Percentiles rank a stretch among this genome's conserved stretches.
phyloP scores from a whole-genome alignment of 2,888 invertebrate species.

The Hyppa rectilinea region DNA sequence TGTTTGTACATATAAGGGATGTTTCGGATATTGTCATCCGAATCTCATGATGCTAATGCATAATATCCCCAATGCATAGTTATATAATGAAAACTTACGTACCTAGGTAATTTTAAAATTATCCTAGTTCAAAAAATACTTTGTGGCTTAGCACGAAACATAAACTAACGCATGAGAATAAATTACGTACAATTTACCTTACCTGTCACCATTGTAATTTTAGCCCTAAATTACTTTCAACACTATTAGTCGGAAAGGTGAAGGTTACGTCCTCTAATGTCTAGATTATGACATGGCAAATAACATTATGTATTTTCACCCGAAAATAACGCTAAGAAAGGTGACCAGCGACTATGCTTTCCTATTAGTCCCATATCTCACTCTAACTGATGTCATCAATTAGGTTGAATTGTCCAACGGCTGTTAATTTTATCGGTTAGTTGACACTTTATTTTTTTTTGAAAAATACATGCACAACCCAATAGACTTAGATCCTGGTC shows the following conservation, averaged over 20 bases:
- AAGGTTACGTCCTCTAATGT: constrained; percentile 33
- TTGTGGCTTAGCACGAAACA: not conserved
- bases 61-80: too few relatives aligned
- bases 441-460: not conserved
- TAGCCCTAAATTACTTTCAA: constrained; percentile 35
- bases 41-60: too few relatives aligned
- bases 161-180: not conserved
- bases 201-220: constrained; percentile 18
- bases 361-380: not conserved
- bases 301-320: not conserved
- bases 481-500: not conserved
- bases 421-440: not conserved
- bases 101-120: too few relatives aligned
- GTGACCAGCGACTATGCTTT: constrained; percentile 4
- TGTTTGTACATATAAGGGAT: too few relatives aligned
- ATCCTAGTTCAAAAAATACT: not conserved
- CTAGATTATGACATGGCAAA: constrained; percentile 31
- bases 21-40: too few relatives aligned
- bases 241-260: constrained; percentile 21
- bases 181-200: constrained; percentile 11
- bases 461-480: not conserved
- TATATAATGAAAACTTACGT: too few relatives aligned
- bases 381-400: constrained; percentile 12
- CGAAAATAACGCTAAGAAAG: not conserved
- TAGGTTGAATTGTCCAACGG: not conserved